phyloP scores from a whole-genome alignment of 2,888 invertebrate genomes.

The Ophion slaviceki region DNA sequence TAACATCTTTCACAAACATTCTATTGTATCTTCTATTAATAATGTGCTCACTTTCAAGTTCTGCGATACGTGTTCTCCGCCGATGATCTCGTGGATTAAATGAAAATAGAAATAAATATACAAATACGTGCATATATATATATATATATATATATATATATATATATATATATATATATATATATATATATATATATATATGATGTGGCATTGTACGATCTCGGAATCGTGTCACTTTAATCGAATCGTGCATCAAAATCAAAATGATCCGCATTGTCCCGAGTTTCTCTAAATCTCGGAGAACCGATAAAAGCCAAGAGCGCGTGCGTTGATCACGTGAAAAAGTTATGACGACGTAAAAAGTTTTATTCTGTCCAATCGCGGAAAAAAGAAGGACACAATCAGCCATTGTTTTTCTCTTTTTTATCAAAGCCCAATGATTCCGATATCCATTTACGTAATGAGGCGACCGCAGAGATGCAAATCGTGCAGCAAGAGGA shows the following conservation, averaged over 20 bases:
- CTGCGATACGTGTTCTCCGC: too few species aligned
- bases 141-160: too few species aligned
- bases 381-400: slow-evolving; percentile 6
- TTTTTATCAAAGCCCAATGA: not conserved
- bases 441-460: slow-evolving; percentile 37
- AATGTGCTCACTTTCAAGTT: too few species aligned
- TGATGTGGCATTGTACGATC: not conserved
- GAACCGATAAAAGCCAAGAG: not conserved
- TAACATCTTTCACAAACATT: too few species aligned
- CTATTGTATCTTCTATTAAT: too few species aligned
- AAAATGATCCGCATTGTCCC: not conserved
- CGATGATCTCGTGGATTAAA: too few species aligned
- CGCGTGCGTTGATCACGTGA: not conserved
- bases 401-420: not conserved
- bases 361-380: not conserved
- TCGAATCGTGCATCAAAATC: not conserved
- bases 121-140: too few species aligned
- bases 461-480: slow-evolving; percentile 35
- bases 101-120: too few species aligned
- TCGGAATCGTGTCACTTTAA: not conserved
- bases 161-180: too few species aligned
- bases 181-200: not conserved
- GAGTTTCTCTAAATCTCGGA: not conserved
- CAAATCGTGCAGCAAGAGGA: slow-evolving; percentile 31
- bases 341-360: not conserved